A percentile compares a stretch with the other conserved stretches of the same genome.
phyloP scores from a whole-genome alignment of 2,888 invertebrate species.

The Corythucha ciliata region DNA sequence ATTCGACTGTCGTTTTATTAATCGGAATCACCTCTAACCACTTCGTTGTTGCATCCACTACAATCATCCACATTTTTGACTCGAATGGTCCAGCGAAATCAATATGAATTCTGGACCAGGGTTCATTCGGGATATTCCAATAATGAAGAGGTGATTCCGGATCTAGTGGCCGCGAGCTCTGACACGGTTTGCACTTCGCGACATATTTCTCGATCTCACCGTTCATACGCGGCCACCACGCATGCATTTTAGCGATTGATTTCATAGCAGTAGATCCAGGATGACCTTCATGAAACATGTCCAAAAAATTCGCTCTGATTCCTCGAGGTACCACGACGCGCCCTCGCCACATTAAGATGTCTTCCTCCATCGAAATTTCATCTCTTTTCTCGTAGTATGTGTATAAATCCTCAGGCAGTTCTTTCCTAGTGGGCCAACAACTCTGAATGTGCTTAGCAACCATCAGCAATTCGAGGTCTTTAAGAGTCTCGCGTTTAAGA shows the following conservation, averaged over 20 bases:
- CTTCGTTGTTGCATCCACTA: no score
- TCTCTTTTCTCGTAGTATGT: not conserved
- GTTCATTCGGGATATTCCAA: no score
- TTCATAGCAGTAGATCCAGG: not conserved
- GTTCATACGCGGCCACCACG: conserved; percentile 10
- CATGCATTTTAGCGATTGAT: not conserved
- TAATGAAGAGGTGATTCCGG: no score
- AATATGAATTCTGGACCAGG: no score
- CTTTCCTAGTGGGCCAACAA: not conserved
- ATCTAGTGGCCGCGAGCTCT: no score
- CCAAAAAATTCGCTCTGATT: not conserved
- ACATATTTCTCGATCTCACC: no score
- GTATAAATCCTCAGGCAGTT: not conserved
- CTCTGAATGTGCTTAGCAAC: not conserved
- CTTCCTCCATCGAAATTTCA: conserved; percentile 1
- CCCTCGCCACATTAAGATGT: not conserved
- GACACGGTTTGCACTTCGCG: no score
- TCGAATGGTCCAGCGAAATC: no score
- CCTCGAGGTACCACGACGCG: not conserved
- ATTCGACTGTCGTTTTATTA: no score
- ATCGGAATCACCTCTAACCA: no score
- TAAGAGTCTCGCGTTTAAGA: not conserved
- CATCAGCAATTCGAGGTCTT: not conserved
- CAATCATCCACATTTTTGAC: no score
- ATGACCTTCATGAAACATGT: not conserved